Conservation (phyloP, 53 echinoderm and acorn worm genomes). For the Paelopatides confundens region DNA sequence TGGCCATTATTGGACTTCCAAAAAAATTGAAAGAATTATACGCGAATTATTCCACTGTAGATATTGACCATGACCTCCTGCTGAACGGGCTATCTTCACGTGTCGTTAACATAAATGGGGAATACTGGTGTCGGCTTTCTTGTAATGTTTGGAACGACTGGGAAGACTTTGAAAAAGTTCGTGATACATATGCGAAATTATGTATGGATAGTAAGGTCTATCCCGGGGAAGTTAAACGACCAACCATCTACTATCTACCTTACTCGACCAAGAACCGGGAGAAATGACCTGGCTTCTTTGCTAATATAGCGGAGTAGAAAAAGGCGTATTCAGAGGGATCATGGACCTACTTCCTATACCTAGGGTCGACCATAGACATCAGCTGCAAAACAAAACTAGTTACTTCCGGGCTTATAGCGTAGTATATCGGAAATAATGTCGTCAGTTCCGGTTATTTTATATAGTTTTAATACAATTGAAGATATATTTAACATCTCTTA, state of each 20-base stretch:
- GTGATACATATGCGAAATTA: neutral
- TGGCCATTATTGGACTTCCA: constrained; percentile 48
- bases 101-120: neutral
- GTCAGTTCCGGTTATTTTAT: no score
- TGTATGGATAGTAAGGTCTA: neutral
- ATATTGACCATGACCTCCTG: neutral
- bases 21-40: neutral
- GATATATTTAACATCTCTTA: no score
- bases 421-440: no score
- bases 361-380: no score
- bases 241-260: neutral
- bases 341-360: no score
- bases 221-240: neutral
- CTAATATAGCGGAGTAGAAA: no score
- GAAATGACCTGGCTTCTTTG: no score
- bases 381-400: no score
- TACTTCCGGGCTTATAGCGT: no score
- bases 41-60: neutral
- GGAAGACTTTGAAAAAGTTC: constrained; percentile 11
- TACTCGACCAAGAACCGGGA: neutral
- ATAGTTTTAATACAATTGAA: no score
- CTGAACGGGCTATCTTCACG: neutral
- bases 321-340: no score
- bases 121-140: neutral
- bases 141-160: constrained; percentile 22